phyloP scores from a whole-genome alignment of 1,140 invertebrate genomes.

The Drosophila orosa region DNA sequence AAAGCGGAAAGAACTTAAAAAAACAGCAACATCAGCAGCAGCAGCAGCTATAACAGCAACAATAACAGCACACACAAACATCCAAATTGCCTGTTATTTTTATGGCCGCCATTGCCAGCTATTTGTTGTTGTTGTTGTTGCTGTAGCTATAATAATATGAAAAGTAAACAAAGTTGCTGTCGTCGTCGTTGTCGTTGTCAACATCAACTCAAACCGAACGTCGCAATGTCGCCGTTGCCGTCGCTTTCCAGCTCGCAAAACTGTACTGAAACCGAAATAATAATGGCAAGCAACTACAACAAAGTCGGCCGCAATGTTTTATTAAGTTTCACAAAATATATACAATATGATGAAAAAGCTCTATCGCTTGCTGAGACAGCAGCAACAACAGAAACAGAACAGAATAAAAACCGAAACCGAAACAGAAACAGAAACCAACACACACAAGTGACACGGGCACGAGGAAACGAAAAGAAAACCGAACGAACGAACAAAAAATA shows the following conservation, averaged over 20 bases:
- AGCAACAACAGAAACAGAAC: conserved; percentile 31
- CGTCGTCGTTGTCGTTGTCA: conserved; percentile 24
- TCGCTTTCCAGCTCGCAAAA: conserved; percentile 56
- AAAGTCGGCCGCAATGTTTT: conserved; percentile 61
- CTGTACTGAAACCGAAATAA: conserved; percentile 49
- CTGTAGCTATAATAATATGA: conserved; percentile 69
- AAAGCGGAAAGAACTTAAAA: conserved; percentile 46
- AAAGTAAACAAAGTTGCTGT: conserved; percentile 75
- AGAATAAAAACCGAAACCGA: conserved; percentile 22
- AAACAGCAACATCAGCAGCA: conserved; percentile 17
- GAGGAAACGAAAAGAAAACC: conserved; percentile 41
- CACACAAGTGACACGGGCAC: conserved; percentile 47
- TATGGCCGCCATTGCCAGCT: conserved; percentile 29
- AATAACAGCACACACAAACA: conserved; percentile 24
- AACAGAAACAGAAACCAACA: conserved; percentile 43
- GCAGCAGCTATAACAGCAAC: conserved; percentile 4
- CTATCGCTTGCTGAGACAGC: conserved; percentile 59
- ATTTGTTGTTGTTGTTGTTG: conserved; percentile 43
- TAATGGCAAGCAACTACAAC: conserved; percentile 44
- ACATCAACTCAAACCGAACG: conserved; percentile 39
- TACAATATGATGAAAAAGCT: conserved; percentile 55
- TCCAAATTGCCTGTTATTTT: conserved; percentile 58
- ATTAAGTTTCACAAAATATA: conserved; percentile 71
- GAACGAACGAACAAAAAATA: conserved; percentile 16
- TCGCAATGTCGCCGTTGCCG: conserved; percentile 7